These are phyloP conservation scores for Chunga burmeisteri DNA, from an alignment of 2,113 vertebrate genomes.

Conservation along the genomic window DNA sequence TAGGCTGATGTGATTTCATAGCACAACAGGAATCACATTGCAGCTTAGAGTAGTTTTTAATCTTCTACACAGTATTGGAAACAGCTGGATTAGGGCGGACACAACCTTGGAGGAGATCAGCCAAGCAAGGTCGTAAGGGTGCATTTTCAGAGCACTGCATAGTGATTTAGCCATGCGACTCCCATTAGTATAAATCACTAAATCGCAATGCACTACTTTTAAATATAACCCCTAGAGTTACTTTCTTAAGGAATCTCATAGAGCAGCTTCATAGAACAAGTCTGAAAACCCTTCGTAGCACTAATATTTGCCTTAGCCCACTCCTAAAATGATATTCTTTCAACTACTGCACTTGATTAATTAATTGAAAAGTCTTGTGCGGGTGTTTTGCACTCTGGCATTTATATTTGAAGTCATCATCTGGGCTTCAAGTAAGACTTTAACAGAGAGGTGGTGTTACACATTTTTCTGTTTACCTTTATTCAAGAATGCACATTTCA, in stretches of 20 bases:
- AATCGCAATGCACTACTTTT: constrained; percentile 4
- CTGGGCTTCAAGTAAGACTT: not conserved
- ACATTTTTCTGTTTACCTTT: not conserved
- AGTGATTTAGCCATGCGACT: not conserved
- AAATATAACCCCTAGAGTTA: not conserved
- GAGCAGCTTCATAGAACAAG: not conserved
- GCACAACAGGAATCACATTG: not conserved
- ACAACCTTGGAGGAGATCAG: not conserved
- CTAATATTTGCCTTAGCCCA: not conserved
- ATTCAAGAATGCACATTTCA: not conserved
- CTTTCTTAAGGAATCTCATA: not conserved
- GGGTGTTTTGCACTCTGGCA: not conserved
- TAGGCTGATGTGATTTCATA: constrained; percentile 20
- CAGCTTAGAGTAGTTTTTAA: constrained; percentile 6
- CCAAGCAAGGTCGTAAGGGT: not conserved
- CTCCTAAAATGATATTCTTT: not conserved
- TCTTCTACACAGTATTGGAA: not conserved
- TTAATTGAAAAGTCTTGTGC: not conserved
- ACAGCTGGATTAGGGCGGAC: not conserved
- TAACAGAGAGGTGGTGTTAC: not conserved
- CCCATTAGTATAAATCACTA: constrained; percentile 36
- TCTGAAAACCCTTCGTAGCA: not conserved
- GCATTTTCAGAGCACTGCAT: not conserved
- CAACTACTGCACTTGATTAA: not conserved
- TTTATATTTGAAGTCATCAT: not conserved